phyloP scores from a whole-genome alignment of 2,113 vertebrate genomes.

The Pseudopodoces humilis region DNA sequence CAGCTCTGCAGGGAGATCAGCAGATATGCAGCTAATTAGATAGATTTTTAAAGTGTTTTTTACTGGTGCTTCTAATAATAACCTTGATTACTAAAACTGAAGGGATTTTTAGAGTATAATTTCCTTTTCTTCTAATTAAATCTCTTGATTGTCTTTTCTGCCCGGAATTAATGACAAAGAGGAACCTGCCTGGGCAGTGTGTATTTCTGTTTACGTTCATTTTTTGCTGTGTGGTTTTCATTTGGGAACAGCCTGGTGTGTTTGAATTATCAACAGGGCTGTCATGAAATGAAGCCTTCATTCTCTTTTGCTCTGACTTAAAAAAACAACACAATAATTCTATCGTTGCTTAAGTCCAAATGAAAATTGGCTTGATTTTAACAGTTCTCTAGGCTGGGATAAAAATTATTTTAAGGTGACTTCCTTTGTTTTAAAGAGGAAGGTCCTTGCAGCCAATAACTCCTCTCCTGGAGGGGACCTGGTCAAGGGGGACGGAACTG shows the following conservation, averaged over 20 bases:
- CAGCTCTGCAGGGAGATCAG: conserved; percentile 6
- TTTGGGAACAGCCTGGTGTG: neutral
- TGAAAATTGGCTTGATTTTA: neutral
- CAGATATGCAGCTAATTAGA: conserved; percentile 37
- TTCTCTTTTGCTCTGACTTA: neutral
- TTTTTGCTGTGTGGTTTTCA: conserved; percentile 43
- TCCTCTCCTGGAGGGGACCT: neutral
- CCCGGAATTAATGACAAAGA: conserved; percentile 32
- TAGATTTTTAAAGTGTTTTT: conserved; percentile 22
- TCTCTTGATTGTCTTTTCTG: conserved; percentile 42
- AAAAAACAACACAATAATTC: neutral
- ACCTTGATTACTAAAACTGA: conserved; percentile 39
- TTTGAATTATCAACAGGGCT: neutral
- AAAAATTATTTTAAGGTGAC: neutral
- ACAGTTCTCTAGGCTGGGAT: neutral
- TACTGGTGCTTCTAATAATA: conserved; percentile 53
- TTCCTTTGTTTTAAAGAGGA: neutral
- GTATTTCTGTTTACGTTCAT: conserved; percentile 36
- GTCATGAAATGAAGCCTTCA: neutral
- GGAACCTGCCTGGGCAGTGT: conserved; percentile 39
- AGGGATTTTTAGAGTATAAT: conserved; percentile 37
- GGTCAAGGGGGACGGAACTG: neutral
- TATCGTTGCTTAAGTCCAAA: neutral
- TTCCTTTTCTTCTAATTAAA: conserved; percentile 60
- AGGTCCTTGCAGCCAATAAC: neutral